phyloP scores from a whole-genome alignment of 2,888 invertebrate species.

The Drosophila leonis region DNA sequence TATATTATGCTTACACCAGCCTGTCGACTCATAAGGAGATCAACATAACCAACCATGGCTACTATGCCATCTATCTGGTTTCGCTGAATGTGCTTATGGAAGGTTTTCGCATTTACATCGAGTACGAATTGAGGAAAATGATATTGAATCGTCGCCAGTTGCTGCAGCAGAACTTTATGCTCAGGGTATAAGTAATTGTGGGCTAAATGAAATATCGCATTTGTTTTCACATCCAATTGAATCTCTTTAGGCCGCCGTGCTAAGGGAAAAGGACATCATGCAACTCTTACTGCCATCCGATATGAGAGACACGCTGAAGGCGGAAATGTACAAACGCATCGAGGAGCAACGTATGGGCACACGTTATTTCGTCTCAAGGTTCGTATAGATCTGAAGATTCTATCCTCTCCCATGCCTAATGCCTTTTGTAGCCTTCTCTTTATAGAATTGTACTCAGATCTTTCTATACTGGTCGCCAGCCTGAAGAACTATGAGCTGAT shows the following conservation, averaged over 20 bases:
- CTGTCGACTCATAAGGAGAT: accelerated
- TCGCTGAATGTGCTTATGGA: slow-evolving; percentile 26
- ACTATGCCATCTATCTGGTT: slow-evolving; percentile 10
- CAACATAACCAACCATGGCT: not conserved
- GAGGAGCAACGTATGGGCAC: slow-evolving; percentile 22
- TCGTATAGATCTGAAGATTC: slow-evolving; percentile 3
- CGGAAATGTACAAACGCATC: slow-evolving; percentile 87
- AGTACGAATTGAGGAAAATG: slow-evolving; percentile 20
- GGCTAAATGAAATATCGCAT: not conserved
- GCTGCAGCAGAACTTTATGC: slow-evolving; percentile 29
- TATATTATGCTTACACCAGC: not conserved
- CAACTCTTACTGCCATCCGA: slow-evolving; percentile 94
- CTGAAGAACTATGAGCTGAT: slow-evolving; percentile 96
- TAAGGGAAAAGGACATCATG: slow-evolving; percentile 93
- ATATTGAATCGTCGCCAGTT: slow-evolving; percentile 44
- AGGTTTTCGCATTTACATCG: slow-evolving; percentile 12
- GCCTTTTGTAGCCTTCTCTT: slow-evolving; percentile 89
- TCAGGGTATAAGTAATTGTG: slow-evolving; percentile 24
- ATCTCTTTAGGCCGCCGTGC: slow-evolving; percentile 14
- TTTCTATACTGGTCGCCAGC: slow-evolving; percentile 95
- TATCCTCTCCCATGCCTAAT: not conserved
- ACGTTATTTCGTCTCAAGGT: slow-evolving; percentile 4
- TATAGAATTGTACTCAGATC: slow-evolving; percentile 94
- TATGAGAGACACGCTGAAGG: slow-evolving; percentile 88
- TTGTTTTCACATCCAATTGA: no score